A percentile compares a stretch with the other conserved stretches of the same genome.
Conservation (phyloP, 2,113 vertebrate genomes). For the Xiphophorus hellerii region DNA sequence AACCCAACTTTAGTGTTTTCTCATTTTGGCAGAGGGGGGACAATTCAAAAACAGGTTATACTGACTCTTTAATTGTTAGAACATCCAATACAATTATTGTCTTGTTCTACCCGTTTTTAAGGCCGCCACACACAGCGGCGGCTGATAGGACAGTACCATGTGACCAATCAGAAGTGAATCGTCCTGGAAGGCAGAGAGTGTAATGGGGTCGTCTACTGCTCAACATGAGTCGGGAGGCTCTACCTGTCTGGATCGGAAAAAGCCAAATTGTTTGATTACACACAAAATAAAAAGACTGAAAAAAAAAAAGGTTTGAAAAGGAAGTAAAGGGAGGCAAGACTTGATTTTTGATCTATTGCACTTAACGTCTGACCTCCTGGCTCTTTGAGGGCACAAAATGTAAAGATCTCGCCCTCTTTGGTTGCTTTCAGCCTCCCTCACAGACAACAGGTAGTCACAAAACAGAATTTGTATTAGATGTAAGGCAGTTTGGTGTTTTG, state of each 20-base stretch:
- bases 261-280: constrained; percentile 54
- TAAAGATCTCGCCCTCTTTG: constrained; percentile 40
- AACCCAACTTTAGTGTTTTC: constrained; percentile 75
- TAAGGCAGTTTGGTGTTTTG: constrained; percentile 88
- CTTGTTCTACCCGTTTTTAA: constrained; percentile 84
- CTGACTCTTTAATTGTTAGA: constrained; percentile 80
- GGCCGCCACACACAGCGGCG: constrained; percentile 58
- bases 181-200: constrained; percentile 82
- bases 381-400: constrained; percentile 58
- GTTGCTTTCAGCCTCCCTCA: constrained; percentile 68
- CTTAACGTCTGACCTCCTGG: constrained; percentile 75
- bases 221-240: constrained; percentile 66
- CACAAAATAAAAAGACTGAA: no score
- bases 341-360: constrained; percentile 69
- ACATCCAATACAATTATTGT: constrained; percentile 84
- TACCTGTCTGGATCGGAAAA: constrained; percentile 69
- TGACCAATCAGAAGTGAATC: constrained; percentile 80
- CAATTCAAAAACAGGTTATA: constrained; percentile 75
- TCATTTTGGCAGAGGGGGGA: constrained; percentile 65
- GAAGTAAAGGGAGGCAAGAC: constrained; percentile 56
- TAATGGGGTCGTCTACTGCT: constrained; percentile 82
- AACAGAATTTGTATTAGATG: constrained; percentile 80
- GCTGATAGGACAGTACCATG: constrained; percentile 83
- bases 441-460: constrained; percentile 76
- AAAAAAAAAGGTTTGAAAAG: constrained; percentile 50